Base-by-base conservation (phyloP, 1,140 invertebrate species). In the Trigoniulus corallinus region DNA sequence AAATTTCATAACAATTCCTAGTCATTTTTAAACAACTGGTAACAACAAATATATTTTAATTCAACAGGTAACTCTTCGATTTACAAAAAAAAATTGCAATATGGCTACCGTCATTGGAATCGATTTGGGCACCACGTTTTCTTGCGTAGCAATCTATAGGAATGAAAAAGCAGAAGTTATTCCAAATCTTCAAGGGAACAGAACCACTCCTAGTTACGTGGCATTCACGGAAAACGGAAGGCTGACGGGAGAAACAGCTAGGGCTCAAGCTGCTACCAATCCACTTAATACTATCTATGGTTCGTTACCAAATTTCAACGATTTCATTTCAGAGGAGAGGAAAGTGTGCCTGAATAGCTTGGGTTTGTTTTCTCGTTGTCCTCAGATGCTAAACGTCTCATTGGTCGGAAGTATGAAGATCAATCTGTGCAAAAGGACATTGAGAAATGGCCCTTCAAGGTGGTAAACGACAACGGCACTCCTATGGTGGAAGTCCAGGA, bases 131-230 rank as follows among this genome's bases (percentile, higher is more conserved):
- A 69, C 67, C 13, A 70, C 67, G n/a, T 68, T 70, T 53, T 67
- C 65, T 10, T 70, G 64, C 50, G 63, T 66, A 10, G 69, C 67
- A 48, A 67, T 72, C 4, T 73, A 69, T 51, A 39, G 72, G 4
- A 22, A 22, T 61, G 49, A 66, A 21, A 70, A 73, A 59, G 71
- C 71, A 13, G 68, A 73, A 56, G 71, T 72, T 53, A 72, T 72
- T 52, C 68, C 70, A 37, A 72, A 72, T 54, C 69, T 69, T 53
- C 66, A 73, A 53, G 53, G 53, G 26, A 73, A 72, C 59, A 55
- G 71, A 48, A 73, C 72, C n/a, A 73, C 72, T 26, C 71, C 71
- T 1, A 68, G 65, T 37, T 72, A 72, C 59, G 72, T 73, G 1
- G 72, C 72, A 24, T 73, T 74, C 58, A 73, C 68, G 34, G 69